These are phyloP conservation scores for Zosterops borbonicus DNA, from an alignment of 2,113 vertebrate species.

Conservation along the genomic window DNA sequence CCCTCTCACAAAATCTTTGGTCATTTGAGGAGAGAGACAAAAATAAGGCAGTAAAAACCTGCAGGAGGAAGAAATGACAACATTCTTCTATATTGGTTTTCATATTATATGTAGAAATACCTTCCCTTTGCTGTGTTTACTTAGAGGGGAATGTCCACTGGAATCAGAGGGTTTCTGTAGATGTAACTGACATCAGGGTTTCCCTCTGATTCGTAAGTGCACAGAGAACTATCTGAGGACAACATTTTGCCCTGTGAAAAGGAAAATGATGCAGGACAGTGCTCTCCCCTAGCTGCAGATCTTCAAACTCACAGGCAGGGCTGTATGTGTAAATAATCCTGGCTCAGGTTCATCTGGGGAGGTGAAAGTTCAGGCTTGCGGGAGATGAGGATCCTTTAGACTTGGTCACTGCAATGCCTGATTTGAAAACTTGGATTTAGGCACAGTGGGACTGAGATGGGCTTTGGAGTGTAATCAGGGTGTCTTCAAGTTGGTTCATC, in stretches of 20 bases:
- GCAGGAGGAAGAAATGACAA: not conserved
- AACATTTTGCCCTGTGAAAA: not conserved
- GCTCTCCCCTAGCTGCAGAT: not conserved
- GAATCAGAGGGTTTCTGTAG: not conserved
- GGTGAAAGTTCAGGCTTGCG: not conserved
- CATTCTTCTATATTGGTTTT: not conserved
- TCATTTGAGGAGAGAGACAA: not conserved
- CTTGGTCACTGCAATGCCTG: not conserved
- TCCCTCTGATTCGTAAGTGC: not conserved
- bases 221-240: not conserved
- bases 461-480: not conserved
- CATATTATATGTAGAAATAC: not conserved
- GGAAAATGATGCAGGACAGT: not conserved
- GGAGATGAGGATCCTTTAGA: not conserved
- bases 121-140: not conserved
- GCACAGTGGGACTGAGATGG: not conserved
- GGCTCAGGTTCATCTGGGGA: not conserved
- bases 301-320: not conserved
- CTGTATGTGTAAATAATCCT: not conserved
- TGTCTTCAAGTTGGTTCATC: not conserved
- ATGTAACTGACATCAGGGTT: not conserved
- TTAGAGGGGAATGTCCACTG: not conserved
- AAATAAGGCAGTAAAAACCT: not conserved
- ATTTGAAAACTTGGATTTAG: not conserved
- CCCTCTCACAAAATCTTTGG: not conserved